Evolutionary conservation across 2,888 invertebrate species (phyloP).

Genomic region (Ophion slaviceki): DNA sequence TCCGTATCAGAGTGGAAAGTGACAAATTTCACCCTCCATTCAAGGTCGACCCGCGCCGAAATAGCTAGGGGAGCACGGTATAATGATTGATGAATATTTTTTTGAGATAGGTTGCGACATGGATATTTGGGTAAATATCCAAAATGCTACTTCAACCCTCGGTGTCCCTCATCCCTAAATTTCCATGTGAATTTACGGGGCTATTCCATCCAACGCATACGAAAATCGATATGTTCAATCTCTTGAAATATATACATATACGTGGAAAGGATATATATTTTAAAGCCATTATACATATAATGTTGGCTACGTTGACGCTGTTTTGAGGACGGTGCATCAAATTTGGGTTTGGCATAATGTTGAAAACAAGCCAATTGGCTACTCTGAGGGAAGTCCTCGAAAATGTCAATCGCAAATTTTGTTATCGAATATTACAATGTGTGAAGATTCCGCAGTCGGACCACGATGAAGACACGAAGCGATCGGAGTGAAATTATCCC

Average conservation of each 20-base stretch:
- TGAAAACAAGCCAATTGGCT: no score
- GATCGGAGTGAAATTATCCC: no score
- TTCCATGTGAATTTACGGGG: not conserved
- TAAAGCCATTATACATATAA: no score
- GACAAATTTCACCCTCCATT: not conserved
- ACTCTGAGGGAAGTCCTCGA: no score
- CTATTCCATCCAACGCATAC: not conserved
- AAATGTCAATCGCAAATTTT: no score
- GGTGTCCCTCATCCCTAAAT: not conserved
- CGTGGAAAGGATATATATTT: no score
- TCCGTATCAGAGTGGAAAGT: not conserved
- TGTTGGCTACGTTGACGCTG: no score
- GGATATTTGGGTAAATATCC: not conserved
- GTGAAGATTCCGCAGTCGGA: no score
- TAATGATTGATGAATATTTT: not conserved
- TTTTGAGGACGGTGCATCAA: no score
- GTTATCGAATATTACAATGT: no score
- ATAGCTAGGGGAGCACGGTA: not conserved
- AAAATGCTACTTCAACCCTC: not conserved
- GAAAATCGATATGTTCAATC: not conserved
- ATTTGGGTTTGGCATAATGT: no score
- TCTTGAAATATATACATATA: not conserved
- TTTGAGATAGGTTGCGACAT: not conserved
- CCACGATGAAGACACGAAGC: no score
- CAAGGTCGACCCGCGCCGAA: not conserved